Conservation (phyloP, 2,113 vertebrate genomes). For the Rhinichthys klamathensis region DNA sequence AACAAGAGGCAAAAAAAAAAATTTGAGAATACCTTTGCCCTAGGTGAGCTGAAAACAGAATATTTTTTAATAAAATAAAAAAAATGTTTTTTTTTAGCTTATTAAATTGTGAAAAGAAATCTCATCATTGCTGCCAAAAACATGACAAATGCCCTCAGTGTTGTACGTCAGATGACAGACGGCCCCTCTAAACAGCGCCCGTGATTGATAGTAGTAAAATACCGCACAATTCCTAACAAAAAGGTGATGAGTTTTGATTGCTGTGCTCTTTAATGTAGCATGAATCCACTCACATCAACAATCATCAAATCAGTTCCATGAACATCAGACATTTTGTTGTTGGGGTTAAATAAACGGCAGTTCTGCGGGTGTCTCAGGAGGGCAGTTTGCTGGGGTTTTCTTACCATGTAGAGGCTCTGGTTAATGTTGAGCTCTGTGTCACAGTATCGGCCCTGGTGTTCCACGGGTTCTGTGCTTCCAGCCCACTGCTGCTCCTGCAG, state of each 20-base stretch:
- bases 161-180: not conserved
- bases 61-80: no score
- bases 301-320: not conserved
- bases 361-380: not conserved
- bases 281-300: slow-evolving; percentile 25
- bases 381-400: slow-evolving; percentile 52
- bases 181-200: not conserved
- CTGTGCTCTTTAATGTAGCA: slow-evolving; percentile 26
- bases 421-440: slow-evolving; percentile 82
- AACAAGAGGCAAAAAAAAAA: no score
- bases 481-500: slow-evolving; percentile 65
- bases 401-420: slow-evolving; percentile 83
- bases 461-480: slow-evolving; percentile 68
- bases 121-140: slow-evolving; percentile 5
- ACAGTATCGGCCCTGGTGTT: slow-evolving; percentile 81
- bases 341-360: slow-evolving; percentile 21
- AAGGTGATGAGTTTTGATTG: slow-evolving; percentile 10
- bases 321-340: not conserved
- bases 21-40: no score
- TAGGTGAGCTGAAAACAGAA: no score
- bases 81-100: no score
- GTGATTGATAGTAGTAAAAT: slow-evolving; percentile 19
- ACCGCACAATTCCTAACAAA: not conserved
- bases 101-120: no score
- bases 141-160: slow-evolving; percentile 8